These are phyloP conservation scores for Philaethria dido DNA, from an alignment of 2,888 invertebrate genomes.

Conservation along the genomic window DNA sequence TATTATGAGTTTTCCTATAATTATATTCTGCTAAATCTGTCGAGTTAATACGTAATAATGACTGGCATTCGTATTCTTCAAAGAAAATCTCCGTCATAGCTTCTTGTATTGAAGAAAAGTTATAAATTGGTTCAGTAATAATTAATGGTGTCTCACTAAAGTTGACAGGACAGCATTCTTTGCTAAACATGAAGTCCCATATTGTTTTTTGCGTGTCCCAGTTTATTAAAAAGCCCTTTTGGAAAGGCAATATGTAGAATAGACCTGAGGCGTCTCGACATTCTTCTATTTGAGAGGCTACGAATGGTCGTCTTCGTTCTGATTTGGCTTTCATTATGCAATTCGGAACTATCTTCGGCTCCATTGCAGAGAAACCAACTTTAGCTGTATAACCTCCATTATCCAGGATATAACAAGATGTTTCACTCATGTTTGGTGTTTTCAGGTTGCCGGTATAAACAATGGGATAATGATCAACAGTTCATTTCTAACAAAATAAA, in stretches of 20 bases:
- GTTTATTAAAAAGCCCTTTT: slow-evolving; percentile 97
- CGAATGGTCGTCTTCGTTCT: slow-evolving; percentile 95
- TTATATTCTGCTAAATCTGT: slow-evolving; percentile 91
- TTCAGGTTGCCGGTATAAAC: slow-evolving; percentile 40
- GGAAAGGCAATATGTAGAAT: slow-evolving; percentile 96
- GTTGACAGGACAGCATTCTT: slow-evolving; percentile 91
- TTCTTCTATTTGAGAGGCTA: slow-evolving; percentile 96
- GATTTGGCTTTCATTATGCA: slow-evolving; percentile 99
- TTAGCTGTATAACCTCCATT: slow-evolving; percentile 95
- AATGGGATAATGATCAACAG: neutral
- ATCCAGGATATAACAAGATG: slow-evolving; percentile 88
- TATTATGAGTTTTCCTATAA: slow-evolving; percentile 81
- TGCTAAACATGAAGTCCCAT: slow-evolving; percentile 97
- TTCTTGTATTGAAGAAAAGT: slow-evolving; percentile 96
- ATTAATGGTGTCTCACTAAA: slow-evolving; percentile 91
- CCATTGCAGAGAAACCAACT: slow-evolving; percentile 89
- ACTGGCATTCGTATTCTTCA: slow-evolving; percentile 97
- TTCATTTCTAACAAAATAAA: neutral
- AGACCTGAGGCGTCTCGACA: slow-evolving; percentile 97
- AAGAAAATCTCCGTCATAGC: slow-evolving; percentile 98
- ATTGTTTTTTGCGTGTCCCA: slow-evolving; percentile 98
- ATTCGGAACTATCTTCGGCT: slow-evolving; percentile 93
- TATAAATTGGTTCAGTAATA: slow-evolving; percentile 97
- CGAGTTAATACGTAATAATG: slow-evolving; percentile 91
- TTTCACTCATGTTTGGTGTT: slow-evolving; percentile 61